Evolutionary conservation across 2,888 invertebrate species (phyloP).

Genomic region (Nasonia oneida): DNA sequence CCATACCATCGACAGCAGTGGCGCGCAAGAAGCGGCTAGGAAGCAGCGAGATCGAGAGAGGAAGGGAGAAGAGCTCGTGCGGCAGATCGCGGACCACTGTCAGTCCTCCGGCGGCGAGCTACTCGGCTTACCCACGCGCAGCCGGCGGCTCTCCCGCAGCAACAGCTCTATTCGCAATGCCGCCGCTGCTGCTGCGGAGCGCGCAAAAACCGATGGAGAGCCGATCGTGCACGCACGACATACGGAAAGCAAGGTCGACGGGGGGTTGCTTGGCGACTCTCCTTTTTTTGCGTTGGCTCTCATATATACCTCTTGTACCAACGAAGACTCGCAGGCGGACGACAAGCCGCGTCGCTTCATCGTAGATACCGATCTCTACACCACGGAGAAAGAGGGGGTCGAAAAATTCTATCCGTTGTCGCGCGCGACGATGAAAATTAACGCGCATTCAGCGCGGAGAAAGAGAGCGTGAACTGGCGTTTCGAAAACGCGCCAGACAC

Average conservation of each 20-base stretch:
- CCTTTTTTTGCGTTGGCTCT: constrained; percentile 24
- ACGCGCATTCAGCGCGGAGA: not conserved
- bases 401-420: not conserved
- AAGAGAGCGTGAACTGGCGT: not conserved
- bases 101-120: constrained; percentile 72
- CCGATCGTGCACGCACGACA: constrained; percentile 71
- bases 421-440: not conserved
- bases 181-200: constrained; percentile 42
- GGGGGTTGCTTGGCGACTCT: constrained; percentile 62
- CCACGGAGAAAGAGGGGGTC: not conserved
- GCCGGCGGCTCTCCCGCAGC: constrained; percentile 62
- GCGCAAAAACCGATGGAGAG: constrained; percentile 69
- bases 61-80: constrained; percentile 67
- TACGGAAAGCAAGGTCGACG: constrained; percentile 69
- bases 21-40: not conserved
- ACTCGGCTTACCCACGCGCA: constrained; percentile 67
- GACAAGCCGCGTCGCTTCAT: constrained; percentile 23
- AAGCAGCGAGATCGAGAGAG: constrained; percentile 35
- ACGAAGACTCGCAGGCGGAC: constrained; percentile 1
- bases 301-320: not conserved
- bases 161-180: constrained; percentile 74
- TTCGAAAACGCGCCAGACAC: not conserved
- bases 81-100: constrained; percentile 71
- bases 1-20: not conserved
- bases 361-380: constrained; percentile 38